Evolutionary conservation across 2,888 invertebrate genomes (phyloP), one percentile per base, ranked within the genome.

Genomic region (Melieria crassipennis): DNA sequence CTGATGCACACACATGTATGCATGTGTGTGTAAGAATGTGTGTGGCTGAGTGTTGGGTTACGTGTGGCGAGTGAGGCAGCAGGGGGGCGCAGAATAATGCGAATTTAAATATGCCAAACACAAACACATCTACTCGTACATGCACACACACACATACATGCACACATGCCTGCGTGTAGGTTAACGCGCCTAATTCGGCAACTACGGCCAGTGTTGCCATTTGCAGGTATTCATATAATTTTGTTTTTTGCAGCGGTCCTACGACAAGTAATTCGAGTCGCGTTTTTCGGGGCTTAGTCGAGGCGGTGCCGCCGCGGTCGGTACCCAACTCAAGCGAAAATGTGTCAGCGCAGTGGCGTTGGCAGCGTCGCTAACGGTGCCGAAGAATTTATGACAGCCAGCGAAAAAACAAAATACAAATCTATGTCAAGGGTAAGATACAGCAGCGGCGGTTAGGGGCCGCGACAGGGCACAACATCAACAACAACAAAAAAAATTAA

Each of bases 71-170:
- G 30, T 30, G 30, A 30, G 30, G 30, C 30, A 30, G 30, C 30
- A 30, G 30, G 3, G 30, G 30, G 45, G 13, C 63, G 43, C 30
- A 55, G 69, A 69, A 42, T 56, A 63, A 69, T 69, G 42, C 13
- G 57, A 69, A 63, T 63, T 69, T 63, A 62, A 69, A 46, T 63
- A 69, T 62, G 56, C 61, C 57, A 63, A 57, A 52, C 61, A 63
- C 42, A 57, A 48, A 9, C 47, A 61, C 48, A 52, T 48, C 48
- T 52, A 16, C 16, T n/a, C 13, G 13, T 52, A 61, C 48, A 16
- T n/a, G 13, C 60, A 30, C 5, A 42, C 42, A 13, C 5, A 46
- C 57, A 16, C 50, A 60, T 48, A 66, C 48, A 1, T 13, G 1
- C 30, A 30, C 50, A 47, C 1, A 0, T 43, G 43, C 5, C 9